Evolutionary conservation across 2,888 invertebrate species (phyloP).

Genomic region (Drosophila maculinotata): DNA sequence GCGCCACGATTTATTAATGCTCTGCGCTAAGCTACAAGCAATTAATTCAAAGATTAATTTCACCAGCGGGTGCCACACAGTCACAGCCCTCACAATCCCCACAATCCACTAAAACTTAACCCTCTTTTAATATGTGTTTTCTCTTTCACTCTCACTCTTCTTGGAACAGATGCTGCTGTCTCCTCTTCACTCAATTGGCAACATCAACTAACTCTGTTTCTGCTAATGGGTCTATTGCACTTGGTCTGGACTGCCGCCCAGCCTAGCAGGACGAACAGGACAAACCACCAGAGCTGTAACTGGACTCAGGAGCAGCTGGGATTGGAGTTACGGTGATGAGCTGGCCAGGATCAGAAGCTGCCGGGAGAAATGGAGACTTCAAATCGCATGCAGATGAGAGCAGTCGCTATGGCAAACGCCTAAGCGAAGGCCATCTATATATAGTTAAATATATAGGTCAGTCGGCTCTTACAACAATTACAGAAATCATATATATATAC

Average conservation of each 20-base stretch:
- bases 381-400: constrained; percentile 1
- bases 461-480: constrained; percentile 23
- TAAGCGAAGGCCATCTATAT: background rate
- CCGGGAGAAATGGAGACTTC: constrained; percentile 50
- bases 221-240: constrained; percentile 44
- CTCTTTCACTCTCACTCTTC: constrained; percentile 8
- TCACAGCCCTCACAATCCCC: constrained; percentile 6
- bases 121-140: constrained; percentile 48
- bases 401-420: background rate
- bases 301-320: background rate
- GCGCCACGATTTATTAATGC: constrained; percentile 76
- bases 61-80: constrained; percentile 75
- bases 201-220: constrained; percentile 30
- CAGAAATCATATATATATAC: constrained; percentile 28
- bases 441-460: constrained; percentile 8
- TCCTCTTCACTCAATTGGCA: constrained; percentile 32
- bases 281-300: constrained; percentile 8
- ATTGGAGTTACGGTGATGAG: constrained; percentile 54
- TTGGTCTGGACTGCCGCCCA: constrained; percentile 41
- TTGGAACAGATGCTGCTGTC: constrained; percentile 50
- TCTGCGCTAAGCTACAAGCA: constrained; percentile 81
- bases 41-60: constrained; percentile 83
- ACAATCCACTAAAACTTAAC: constrained; percentile 26
- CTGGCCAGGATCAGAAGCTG: constrained; percentile 11
- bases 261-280: constrained; percentile 17